These are phyloP conservation scores for Lepidochitona cinerea DNA, from an alignment of 2,888 invertebrate genomes.

Conservation along the genomic window DNA sequence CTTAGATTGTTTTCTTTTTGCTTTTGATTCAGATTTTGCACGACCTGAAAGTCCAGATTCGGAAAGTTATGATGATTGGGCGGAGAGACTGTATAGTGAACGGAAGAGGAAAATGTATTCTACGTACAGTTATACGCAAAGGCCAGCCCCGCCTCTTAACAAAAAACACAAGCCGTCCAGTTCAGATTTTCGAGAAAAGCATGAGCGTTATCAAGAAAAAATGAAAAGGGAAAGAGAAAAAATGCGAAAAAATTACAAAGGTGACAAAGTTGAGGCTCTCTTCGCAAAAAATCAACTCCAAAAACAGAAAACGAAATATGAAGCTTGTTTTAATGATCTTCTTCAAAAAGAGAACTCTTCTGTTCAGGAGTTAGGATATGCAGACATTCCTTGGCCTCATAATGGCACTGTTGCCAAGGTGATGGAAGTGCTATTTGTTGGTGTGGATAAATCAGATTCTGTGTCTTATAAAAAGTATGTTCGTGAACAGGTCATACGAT, in stretches of 20 bases:
- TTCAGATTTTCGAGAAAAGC: not conserved
- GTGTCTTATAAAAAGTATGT: conserved; percentile 47
- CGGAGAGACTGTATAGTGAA: not conserved
- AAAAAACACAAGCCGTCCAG: not conserved
- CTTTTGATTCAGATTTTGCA: no score
- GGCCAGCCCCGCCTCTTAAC: not conserved
- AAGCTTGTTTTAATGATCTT: not conserved
- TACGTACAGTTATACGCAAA: not conserved
- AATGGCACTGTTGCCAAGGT: conserved; percentile 29
- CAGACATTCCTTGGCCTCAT: conserved; percentile 61
- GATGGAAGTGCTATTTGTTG: conserved; percentile 49
- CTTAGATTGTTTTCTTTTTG: no score
- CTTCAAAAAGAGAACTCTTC: not conserved
- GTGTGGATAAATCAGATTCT: conserved; percentile 34
- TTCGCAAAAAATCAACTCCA: not conserved
- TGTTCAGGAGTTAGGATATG: conserved; percentile 33
- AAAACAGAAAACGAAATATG: not conserved
- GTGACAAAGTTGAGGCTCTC: not conserved
- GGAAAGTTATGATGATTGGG: not conserved
- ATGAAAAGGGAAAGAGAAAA: not conserved
- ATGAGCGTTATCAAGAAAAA: not conserved
- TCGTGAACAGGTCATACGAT: conserved; percentile 57
- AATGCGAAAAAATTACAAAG: not conserved
- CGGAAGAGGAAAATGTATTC: not conserved
- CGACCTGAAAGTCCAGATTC: no score